Evolutionary conservation across 2,888 invertebrate genomes (phyloP), one percentile per base, ranked within the genome.

Genomic region (Pristionchus japonicus): DNA sequence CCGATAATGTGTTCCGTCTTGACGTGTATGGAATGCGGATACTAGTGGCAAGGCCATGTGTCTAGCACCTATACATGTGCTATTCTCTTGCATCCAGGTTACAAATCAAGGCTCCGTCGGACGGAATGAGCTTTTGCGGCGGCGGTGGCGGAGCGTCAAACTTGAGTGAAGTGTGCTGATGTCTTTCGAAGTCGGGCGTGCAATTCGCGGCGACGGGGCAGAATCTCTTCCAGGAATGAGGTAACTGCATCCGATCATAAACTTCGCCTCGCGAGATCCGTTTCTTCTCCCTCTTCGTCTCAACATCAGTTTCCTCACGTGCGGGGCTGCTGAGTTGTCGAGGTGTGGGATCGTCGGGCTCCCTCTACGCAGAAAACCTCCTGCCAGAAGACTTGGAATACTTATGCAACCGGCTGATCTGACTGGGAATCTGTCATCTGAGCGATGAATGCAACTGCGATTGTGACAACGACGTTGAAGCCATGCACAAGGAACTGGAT

Each of bases 401-500:
- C 23, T 37, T 17, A 20, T 37, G n/a, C n/a, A n/a, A n/a, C 2
- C 37, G 13, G 23, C 70, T 34, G 31, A 27, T 67, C 34, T 0
- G 34, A 13, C 64, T 70, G 20, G 20, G 70, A 70, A 37, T 13
- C 27, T 37, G 37, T 77, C 7, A 77, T 43, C 1, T n/a, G 23
- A 11, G 11, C 47, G 0, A 27, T 52, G 34, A 83, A 52, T 20
- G 23, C 82, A 1, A 34, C 52, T 17, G 27, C 43, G 9, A n/a
- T 61, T 9, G 13, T 64, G 11, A 40, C 85, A 43, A 64, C 85
- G 3, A 85, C 85, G 13, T 17, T 61, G 13, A 61, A 85, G 31
- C 85, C 85, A 11, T 85, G 85, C 64, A 15, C 85, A 15, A 61
- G 37, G 31, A 85, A 85, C 64, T 85, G 85, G 85, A 85, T 85